Conservation (phyloP, 2,113 vertebrate genomes). For the Rissa tridactyla region DNA sequence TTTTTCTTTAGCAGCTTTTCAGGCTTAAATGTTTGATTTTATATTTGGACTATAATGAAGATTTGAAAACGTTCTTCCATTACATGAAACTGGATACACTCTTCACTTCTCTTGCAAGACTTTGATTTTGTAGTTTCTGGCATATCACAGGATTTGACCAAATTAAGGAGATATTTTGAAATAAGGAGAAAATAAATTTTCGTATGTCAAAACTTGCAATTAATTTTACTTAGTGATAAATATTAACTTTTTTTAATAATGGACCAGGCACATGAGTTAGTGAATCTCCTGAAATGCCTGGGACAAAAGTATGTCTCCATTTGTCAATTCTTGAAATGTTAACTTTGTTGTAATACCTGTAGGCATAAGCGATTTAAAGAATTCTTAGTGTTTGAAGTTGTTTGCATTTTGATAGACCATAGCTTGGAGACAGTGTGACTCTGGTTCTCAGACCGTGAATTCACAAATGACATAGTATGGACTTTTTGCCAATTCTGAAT, state of each 20-base stretch:
- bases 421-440: conserved; percentile 43
- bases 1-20: conserved; percentile 70
- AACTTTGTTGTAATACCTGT: conserved; percentile 69
- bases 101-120: conserved; percentile 55
- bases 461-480: conserved; percentile 28
- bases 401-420: conserved; percentile 67
- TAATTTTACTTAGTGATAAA: conserved; percentile 72
- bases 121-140: conserved; percentile 71
- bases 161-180: conserved; percentile 71
- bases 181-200: conserved; percentile 61
- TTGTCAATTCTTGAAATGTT: conserved; percentile 61
- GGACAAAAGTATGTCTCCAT: conserved; percentile 41
- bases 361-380: conserved; percentile 67
- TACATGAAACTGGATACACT: conserved; percentile 57
- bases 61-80: conserved; percentile 75
- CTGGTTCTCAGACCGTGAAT: conserved; percentile 14
- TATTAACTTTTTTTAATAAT: conserved; percentile 58
- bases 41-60: conserved; percentile 67
- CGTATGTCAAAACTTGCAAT: conserved; percentile 66
- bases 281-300: conserved; percentile 61
- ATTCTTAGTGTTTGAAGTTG: conserved; percentile 68
- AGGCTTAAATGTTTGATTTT: conserved; percentile 71
- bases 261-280: conserved; percentile 9
- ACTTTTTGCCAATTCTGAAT: conserved; percentile 57
- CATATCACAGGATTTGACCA: conserved; percentile 73